Conservation (phyloP, 2,113 vertebrate species). For the Lycaon pictus region DNA sequence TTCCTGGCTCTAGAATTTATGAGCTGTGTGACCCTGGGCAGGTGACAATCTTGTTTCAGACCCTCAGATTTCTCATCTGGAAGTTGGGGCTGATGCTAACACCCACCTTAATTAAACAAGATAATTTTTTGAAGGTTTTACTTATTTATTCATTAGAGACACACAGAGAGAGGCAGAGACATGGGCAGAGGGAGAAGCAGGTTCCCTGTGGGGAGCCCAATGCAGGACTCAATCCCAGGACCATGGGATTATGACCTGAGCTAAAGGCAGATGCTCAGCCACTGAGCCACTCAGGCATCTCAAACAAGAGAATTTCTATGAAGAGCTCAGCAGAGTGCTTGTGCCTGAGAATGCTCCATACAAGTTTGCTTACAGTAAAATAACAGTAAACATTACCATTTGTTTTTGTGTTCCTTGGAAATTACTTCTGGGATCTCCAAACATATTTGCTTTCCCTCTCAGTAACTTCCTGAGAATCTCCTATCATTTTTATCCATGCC, state of each 20-base stretch:
- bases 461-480: conserved; percentile 19
- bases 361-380: conserved; percentile 46
- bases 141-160: no score
- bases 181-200: no score
- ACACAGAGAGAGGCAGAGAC: no score
- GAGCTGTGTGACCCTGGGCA: background rate
- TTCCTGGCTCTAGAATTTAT: background rate
- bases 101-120: background rate
- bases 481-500: background rate
- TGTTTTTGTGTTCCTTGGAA: conserved; percentile 42
- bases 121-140: background rate
- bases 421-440: conserved; percentile 26
- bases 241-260: no score
- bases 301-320: background rate
- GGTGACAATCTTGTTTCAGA: background rate
- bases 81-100: background rate
- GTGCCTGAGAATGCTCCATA: background rate
- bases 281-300: no score
- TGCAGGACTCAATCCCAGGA: no score
- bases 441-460: conserved; percentile 18
- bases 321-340: background rate
- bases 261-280: no score
- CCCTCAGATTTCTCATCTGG: background rate
- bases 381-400: conserved; percentile 38
- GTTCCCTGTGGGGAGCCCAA: no score